Evolutionary conservation across 92 coral and sea anemone genomes (phyloP).

Genomic region (Parazoanthus darwini): DNA sequence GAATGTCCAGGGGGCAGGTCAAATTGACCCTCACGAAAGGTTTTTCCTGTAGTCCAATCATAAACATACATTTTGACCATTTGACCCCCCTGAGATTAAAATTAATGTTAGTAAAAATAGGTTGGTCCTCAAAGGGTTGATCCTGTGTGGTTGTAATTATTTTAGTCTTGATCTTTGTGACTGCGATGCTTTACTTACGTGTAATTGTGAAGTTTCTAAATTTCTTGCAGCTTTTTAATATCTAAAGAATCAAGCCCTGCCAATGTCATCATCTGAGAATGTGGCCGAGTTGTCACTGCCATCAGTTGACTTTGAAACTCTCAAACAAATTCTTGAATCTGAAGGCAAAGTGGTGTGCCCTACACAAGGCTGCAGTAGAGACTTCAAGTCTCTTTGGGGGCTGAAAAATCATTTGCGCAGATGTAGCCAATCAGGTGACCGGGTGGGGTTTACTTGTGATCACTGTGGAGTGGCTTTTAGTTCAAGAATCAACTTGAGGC

Average conservation of each 20-base stretch:
- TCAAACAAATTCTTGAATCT: constrained; percentile 55
- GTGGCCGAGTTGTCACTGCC: not conserved
- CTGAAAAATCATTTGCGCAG: constrained; percentile 71
- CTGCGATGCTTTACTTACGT: no score
- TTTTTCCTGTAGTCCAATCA: no score
- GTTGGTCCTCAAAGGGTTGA: no score
- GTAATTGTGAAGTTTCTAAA: no score
- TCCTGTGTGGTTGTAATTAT: no score
- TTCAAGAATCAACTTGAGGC: constrained; percentile 54
- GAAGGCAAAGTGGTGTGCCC: constrained; percentile 69
- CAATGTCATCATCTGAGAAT: constrained; percentile 20
- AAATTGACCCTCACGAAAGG: no score
- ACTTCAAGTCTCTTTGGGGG: constrained; percentile 84
- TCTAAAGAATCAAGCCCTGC: not conserved
- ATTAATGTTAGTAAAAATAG: no score
- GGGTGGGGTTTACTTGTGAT: constrained; percentile 64
- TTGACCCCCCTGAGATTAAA: no score
- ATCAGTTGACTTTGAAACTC: constrained; percentile 48
- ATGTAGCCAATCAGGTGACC: constrained; percentile 41
- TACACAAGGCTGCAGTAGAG: constrained; percentile 51
- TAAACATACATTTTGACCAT: no score
- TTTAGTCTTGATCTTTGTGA: no score
- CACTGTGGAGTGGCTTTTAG: constrained; percentile 54
- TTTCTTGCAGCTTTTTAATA: not conserved
- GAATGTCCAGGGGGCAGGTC: no score